Conservation (phyloP, 2,888 invertebrate genomes). For the Orthonevra nobilis region DNA sequence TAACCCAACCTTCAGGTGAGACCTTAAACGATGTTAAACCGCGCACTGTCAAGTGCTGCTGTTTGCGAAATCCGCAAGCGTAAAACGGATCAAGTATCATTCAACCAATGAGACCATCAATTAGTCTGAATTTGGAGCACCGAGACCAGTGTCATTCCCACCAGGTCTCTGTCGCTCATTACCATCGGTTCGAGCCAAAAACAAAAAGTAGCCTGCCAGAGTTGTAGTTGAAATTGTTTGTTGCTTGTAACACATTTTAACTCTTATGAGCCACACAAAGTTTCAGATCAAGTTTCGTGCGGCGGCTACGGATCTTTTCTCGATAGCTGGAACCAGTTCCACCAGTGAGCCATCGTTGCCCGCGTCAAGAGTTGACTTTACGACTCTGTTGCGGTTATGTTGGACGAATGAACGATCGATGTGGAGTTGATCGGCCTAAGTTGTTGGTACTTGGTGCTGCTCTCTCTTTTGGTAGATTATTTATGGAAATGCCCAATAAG, state of each 20-base stretch:
- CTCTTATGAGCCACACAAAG: slow-evolving; percentile 42
- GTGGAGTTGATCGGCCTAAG: slow-evolving; percentile 62
- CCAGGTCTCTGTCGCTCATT: slow-evolving; percentile 45
- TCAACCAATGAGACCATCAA: slow-evolving; percentile 40
- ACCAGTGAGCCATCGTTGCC: slow-evolving; percentile 16
- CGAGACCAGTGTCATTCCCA: slow-evolving; percentile 40
- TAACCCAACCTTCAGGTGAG: too few species aligned
- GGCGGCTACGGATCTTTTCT: slow-evolving; percentile 22
- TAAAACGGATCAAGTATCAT: slow-evolving; percentile 59
- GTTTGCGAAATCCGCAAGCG: not conserved
- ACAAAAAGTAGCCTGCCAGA: slow-evolving; percentile 38
- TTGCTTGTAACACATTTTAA: slow-evolving; percentile 55
- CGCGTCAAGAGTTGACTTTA: slow-evolving; percentile 54
- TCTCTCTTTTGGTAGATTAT: slow-evolving; percentile 52
- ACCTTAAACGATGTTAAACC: too few species aligned
- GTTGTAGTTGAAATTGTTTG: slow-evolving; percentile 34
- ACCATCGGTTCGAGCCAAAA: slow-evolving; percentile 21
- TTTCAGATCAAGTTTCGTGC: slow-evolving; percentile 40
- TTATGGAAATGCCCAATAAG: slow-evolving; percentile 58
- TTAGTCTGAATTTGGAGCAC: slow-evolving; percentile 54
- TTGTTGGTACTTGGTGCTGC: not conserved
- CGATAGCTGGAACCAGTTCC: slow-evolving; percentile 43
- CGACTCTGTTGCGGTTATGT: slow-evolving; percentile 29
- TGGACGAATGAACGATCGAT: slow-evolving; percentile 1
- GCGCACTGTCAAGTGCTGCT: slow-evolving; percentile 39